A percentile compares a stretch with the other conserved stretches of the same genome.
phyloP scores from a whole-genome alignment of 2,113 vertebrate genomes.

The Ascaphus truei region DNA sequence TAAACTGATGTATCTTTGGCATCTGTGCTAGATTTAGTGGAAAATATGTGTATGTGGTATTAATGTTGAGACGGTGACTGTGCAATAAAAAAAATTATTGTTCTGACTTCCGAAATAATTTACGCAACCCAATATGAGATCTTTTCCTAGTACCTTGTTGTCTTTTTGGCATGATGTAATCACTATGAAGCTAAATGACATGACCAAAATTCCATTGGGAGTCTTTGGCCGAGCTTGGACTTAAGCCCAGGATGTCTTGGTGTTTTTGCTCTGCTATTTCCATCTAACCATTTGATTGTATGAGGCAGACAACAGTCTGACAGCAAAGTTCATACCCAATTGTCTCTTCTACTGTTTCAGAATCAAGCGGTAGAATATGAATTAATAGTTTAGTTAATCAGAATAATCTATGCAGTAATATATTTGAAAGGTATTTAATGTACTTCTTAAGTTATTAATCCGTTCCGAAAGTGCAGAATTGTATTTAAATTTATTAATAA shows the following conservation, averaged over 20 bases:
- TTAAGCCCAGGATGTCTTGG: background rate
- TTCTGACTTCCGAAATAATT: background rate
- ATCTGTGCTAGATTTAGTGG: background rate
- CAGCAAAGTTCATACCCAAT: background rate
- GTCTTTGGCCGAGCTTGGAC: slow-evolving; percentile 8
- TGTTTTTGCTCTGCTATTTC: background rate
- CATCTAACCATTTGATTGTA: background rate
- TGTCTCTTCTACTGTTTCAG: background rate
- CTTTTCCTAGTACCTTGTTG: background rate
- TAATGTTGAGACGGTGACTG: background rate
- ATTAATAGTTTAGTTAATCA: too few species aligned
- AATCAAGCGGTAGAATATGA: background rate
- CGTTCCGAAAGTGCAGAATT: too few species aligned
- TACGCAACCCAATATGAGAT: too few species aligned
- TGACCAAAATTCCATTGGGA: background rate
- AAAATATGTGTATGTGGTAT: background rate
- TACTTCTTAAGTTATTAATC: too few species aligned
- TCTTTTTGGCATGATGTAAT: slow-evolving; percentile 5
- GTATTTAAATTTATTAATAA: too few species aligned
- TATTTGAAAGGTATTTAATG: too few species aligned
- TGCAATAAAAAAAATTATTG: background rate
- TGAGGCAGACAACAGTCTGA: background rate
- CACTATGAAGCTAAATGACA: background rate
- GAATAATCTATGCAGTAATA: too few species aligned
- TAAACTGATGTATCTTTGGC: too few species aligned